Base-by-base conservation (phyloP, 2,113 vertebrate species). In the Craseonycteris thonglongyai region DNA sequence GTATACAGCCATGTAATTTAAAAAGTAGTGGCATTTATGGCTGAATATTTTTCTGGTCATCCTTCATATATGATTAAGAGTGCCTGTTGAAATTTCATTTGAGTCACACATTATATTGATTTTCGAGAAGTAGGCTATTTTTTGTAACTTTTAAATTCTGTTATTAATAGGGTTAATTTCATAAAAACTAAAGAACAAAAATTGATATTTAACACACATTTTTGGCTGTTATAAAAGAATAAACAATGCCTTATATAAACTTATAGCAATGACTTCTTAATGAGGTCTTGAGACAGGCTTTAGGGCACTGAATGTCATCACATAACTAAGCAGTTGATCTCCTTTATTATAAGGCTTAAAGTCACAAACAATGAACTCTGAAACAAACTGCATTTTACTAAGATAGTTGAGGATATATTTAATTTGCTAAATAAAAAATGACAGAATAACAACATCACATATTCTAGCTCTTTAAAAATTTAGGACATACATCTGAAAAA, bases 301-400 rank as follows among this genome's bases (percentile, higher is more conserved):
- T n/a, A 56, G 75, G 96, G 42, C 78, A 92, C 19, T 93, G 54
- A 96, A 93, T 76, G 66, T 87, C 38, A 97, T 26, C 85, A 66
- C 58, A 84, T 14, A 95, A 90, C 82, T 87, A 95, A 93, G 15
- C 2, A 61, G 26, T 1, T 75, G 33, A 92, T 80, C 15, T 89
- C 40, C 47, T 92, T 90, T 78, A 90, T 96, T 95, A 51, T 94
- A 81, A 96, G 49, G 75, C 40, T 88, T 45, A 78, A 38, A 95
- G 30, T 24, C 0, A 49, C 74, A 94, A 80, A 66, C 28, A 84
- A 90, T 30, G 14, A 58, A 84, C 45, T 96, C 30, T 85, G 33
- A 95, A 93, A 49, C 76, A 90, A 86, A 58, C 40, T 75, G 47
- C 1, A 74, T 4, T 18, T 16, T 22, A 35, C 18, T 40, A 56